Conservation (phyloP, 2,797 vertebrate species). For the Crypturellus tataupa region DNA sequence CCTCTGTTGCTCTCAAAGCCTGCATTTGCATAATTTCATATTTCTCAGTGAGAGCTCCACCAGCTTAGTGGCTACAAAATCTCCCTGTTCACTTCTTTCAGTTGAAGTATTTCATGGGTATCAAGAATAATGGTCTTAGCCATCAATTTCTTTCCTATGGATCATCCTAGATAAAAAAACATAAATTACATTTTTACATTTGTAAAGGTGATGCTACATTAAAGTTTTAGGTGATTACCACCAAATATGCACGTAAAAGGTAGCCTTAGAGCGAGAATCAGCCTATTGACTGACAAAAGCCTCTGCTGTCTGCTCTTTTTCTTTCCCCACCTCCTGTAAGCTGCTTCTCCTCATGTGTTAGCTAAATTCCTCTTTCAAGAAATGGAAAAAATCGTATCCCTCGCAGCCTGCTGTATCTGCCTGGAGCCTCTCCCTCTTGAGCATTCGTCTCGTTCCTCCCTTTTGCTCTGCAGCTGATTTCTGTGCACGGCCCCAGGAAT, state of each 20-base stretch:
- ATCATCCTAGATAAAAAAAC: conserved; percentile 72
- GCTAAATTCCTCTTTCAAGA: conserved; percentile 9
- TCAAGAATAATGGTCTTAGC: conserved; percentile 65
- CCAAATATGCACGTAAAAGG: conserved; percentile 45
- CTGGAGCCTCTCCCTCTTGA: neutral
- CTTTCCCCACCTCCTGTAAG: neutral
- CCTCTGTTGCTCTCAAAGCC: conserved; percentile 43
- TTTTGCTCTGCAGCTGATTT: neutral
- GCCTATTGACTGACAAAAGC: conserved; percentile 31
- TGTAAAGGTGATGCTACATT: conserved; percentile 49
- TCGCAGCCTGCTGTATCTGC: neutral
- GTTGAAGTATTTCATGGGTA: conserved; percentile 71
- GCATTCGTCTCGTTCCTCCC: conserved; percentile 3
- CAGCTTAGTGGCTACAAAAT: conserved; percentile 54
- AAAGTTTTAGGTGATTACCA: conserved; percentile 65
- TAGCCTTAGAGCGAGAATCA: conserved; percentile 44
- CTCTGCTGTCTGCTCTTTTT: neutral
- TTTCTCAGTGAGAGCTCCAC: conserved; percentile 54
- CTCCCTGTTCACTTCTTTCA: conserved; percentile 43
- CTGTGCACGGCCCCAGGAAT: neutral
- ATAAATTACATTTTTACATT: conserved; percentile 69
- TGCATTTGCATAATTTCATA: conserved; percentile 76
- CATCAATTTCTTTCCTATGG: conserved; percentile 60
- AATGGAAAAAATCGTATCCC: conserved; percentile 1
- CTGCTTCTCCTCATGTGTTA: neutral